Percentiles rank a stretch among this genome's conserved stretches.
Evolutionary conservation across 1,140 invertebrate species (phyloP).

Genomic region (Drosophila repleta): DNA sequence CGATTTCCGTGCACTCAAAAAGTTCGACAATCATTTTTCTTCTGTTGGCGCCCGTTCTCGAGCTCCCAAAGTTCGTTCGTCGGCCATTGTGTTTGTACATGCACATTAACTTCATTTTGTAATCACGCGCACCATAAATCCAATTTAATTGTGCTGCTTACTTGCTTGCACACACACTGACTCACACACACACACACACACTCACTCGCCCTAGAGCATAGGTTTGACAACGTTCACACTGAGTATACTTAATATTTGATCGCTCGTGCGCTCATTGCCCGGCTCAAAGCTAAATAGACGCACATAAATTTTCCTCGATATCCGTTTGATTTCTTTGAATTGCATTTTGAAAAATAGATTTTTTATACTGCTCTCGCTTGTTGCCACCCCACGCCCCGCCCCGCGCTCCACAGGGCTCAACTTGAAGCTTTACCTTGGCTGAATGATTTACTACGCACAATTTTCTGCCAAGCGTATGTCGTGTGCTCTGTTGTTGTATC

Average conservation of each 20-base stretch:
- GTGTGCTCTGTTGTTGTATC: not conserved
- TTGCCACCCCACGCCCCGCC: not conserved
- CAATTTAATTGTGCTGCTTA: slow-evolving; percentile 74
- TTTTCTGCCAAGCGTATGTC: slow-evolving; percentile 46
- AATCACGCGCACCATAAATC: slow-evolving; percentile 79
- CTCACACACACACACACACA: slow-evolving; percentile 7
- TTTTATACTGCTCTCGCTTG: slow-evolving; percentile 56
- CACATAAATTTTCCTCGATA: slow-evolving; percentile 74
- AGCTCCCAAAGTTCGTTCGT: slow-evolving; percentile 7
- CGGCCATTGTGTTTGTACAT: slow-evolving; percentile 71
- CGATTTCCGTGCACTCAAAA: slow-evolving; percentile 61
- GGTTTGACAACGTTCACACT: slow-evolving; percentile 52
- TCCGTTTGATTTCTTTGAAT: slow-evolving; percentile 62
- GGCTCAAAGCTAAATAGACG: slow-evolving; percentile 74
- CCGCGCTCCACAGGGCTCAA: not conserved
- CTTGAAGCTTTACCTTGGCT: slow-evolving; percentile 8
- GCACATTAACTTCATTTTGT: slow-evolving; percentile 78
- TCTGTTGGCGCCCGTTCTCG: slow-evolving; percentile 24
- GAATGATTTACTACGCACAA: slow-evolving; percentile 68
- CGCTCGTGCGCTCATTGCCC: slow-evolving; percentile 64
- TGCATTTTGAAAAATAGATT: slow-evolving; percentile 77
- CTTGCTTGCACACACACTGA: slow-evolving; percentile 36
- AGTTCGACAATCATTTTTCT: slow-evolving; percentile 73
- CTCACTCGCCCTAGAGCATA: slow-evolving; percentile 20
- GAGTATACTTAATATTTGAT: slow-evolving; percentile 79